Evolutionary conservation across 2,888 invertebrate genomes (phyloP), one percentile per base, ranked within the genome.

Genomic region (Entomobrya multifasciata): DNA sequence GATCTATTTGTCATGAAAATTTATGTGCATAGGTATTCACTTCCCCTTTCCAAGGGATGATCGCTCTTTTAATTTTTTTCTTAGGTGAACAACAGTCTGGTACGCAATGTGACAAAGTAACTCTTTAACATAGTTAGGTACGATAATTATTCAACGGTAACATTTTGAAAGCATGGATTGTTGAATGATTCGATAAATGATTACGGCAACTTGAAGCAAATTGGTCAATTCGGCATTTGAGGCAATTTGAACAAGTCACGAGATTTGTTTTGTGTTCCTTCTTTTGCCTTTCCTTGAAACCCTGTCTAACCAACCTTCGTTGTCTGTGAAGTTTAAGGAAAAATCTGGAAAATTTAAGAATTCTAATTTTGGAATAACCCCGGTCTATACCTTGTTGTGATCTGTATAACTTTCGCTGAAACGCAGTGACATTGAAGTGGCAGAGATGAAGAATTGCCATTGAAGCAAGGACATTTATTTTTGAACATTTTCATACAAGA

Each of bases 11-110:
- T 15, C 20, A 44, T 20, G 10, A 8, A 41, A 36, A 8, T 30
- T 20, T 55, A 60, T 36, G 44, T 55, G 13, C 11, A 47, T 85
- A 86, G 86, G 86, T 80, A 86, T 49, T 47, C 15, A 86, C 74
- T 86, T 86, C 86, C 86, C 86, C 79, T 74, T 72, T 44, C 20
- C 60, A 27, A 22, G 44, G 52, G 62, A 60, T 62, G 60, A 52
- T 70, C 70, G 6, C 47, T 8, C 36, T 36, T n/a, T n/a, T n/a
- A n/a, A n/a, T n/a, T n/a, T n/a, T n/a, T n/a, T n/a, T n/a, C n/a
- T n/a, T n/a, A n/a, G n/a, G n/a, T n/a, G n/a, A n/a, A n/a, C n/a
- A n/a, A n/a, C n/a, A n/a, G n/a, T n/a, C n/a, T n/a, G n/a, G n/a
- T n/a, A n/a, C n/a, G n/a, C n/a, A n/a, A n/a, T n/a, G n/a, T n/a